Percentiles rank a stretch among this genome's conserved stretches.
These are phyloP conservation scores for Accipiter virgatus DNA, from an alignment of 2,113 vertebrate species.

Conservation along the genomic window DNA sequence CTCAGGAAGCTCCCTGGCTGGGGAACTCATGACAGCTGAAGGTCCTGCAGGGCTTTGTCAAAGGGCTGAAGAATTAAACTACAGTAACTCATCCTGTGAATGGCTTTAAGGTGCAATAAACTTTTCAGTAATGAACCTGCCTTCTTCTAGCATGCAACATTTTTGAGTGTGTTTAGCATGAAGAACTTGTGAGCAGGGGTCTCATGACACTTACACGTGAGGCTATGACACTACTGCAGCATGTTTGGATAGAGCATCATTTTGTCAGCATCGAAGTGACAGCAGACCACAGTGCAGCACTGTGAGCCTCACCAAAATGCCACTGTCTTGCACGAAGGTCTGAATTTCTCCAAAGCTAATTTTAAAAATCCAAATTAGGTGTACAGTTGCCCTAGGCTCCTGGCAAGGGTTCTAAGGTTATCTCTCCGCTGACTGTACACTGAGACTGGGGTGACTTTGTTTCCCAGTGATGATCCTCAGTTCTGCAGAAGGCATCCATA, in stretches of 20 bases:
- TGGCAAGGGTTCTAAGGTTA: not conserved
- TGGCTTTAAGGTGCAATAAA: not conserved
- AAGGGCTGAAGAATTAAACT: not conserved
- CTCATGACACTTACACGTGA: fast-evolving
- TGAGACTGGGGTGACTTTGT: not conserved
- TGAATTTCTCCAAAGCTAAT: not conserved
- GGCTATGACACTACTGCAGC: not conserved
- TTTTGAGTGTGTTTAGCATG: not conserved
- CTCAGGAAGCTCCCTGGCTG: not conserved
- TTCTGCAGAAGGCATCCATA: not conserved
- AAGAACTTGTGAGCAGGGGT: not conserved
- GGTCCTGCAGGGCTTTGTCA: not conserved
- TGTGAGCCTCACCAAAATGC: not conserved
- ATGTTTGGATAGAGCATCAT: not conserved
- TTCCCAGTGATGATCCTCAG: not conserved
- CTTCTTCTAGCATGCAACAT: not conserved
- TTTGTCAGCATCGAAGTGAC: not conserved
- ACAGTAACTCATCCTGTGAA: not conserved
- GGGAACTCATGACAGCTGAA: fast-evolving
- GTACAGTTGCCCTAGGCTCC: not conserved
- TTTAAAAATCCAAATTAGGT: not conserved
- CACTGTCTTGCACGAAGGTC: not conserved
- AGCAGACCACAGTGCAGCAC: not conserved
- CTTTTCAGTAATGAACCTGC: not conserved
- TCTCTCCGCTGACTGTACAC: not conserved